Conservation (phyloP, 2,113 vertebrate species). For the Hemiscyllium ocellatum region DNA sequence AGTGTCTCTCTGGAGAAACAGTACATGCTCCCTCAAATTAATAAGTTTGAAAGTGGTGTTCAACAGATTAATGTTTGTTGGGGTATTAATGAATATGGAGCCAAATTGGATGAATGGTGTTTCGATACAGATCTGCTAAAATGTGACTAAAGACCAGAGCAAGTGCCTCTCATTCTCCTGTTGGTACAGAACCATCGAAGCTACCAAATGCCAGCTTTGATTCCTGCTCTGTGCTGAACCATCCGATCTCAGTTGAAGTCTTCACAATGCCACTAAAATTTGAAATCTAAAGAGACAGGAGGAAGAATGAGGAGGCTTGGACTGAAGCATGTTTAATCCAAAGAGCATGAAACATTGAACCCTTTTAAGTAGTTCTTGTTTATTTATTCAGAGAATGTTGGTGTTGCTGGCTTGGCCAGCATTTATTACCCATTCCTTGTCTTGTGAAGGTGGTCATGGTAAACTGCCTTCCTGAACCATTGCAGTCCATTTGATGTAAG, state of each 20-base stretch:
- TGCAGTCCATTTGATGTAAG: too few species aligned
- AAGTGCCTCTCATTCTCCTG: neutral
- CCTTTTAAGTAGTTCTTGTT: too few species aligned
- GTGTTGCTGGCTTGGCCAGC: too few species aligned
- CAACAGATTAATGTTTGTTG: neutral
- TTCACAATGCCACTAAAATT: neutral
- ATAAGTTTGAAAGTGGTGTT: too few species aligned
- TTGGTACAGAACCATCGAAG: neutral
- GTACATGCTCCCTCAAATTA: too few species aligned
- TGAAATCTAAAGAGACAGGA: neutral
- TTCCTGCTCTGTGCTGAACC: neutral
- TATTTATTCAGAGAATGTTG: too few species aligned
- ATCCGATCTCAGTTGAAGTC: neutral
- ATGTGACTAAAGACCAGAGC: neutral
- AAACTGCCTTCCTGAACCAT: too few species aligned
- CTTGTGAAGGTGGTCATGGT: too few species aligned
- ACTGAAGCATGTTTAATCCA: too few species aligned
- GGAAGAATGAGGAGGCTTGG: neutral
- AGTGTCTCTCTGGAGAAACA: too few species aligned
- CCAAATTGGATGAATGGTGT: neutral
- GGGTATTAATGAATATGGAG: neutral
- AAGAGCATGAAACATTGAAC: too few species aligned
- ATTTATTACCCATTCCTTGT: too few species aligned
- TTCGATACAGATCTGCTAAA: neutral
- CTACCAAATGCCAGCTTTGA: neutral